phyloP scores from a whole-genome alignment of 2,113 vertebrate genomes.

The Leptobrachium ailaonicum region DNA sequence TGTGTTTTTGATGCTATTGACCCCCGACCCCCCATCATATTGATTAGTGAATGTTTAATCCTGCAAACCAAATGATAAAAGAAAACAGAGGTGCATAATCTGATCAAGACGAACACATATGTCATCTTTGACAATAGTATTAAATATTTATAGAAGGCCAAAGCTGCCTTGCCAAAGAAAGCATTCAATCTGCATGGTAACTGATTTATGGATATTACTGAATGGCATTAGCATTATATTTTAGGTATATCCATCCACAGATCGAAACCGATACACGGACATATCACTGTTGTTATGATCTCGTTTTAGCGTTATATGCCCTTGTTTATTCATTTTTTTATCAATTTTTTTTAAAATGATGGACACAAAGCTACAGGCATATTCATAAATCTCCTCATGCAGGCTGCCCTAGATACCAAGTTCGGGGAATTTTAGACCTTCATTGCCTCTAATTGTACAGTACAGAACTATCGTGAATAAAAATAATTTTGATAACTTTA shows the following conservation, averaged over 20 bases:
- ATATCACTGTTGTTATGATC: constrained; percentile 4
- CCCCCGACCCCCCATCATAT: neutral
- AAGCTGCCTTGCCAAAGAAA: constrained; percentile 9
- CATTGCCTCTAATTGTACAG: too few relatives aligned
- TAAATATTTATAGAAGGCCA: constrained; percentile 41
- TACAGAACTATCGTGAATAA: too few relatives aligned
- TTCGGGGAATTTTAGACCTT: too few relatives aligned
- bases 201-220: constrained; percentile 36
- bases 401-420: too few relatives aligned
- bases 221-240: constrained; percentile 40
- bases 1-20: neutral
- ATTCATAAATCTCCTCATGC: too few relatives aligned
- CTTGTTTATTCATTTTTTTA: neutral
- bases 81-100: constrained; percentile 9
- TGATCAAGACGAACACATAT: constrained; percentile 30
- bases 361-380: neutral
- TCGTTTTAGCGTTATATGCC: neutral
- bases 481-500: too few relatives aligned
- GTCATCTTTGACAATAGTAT: constrained; percentile 41
- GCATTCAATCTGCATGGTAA: constrained; percentile 32
- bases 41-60: constrained; percentile 14
- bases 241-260: constrained; percentile 28
- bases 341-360: neutral
- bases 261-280: constrained; percentile 18
- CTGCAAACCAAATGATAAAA: constrained; percentile 5